phyloP scores from a whole-genome alignment of 2,797 vertebrate species.

The Helicolenus hilgendorfi region DNA sequence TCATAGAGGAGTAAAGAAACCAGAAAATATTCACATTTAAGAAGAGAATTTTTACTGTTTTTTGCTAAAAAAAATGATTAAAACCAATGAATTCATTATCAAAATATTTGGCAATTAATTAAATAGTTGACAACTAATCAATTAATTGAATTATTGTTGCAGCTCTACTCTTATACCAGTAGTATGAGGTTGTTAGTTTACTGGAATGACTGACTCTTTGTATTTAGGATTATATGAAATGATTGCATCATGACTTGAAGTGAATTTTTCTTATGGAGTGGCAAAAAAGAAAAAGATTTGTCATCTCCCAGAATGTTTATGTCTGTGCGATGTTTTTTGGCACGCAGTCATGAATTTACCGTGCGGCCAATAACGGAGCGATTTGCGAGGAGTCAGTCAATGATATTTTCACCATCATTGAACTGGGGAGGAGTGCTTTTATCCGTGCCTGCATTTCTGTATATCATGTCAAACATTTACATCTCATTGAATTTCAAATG shows the following conservation, averaged over 20 bases:
- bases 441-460: slow-evolving; percentile 87
- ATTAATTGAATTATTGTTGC: fast-evolving
- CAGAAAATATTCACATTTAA: no score
- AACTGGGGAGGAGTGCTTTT: slow-evolving; percentile 87
- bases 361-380: slow-evolving; percentile 69
- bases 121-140: no score
- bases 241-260: neutral
- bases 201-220: neutral
- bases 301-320: slow-evolving; percentile 55
- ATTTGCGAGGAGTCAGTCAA: slow-evolving; percentile 84
- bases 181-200: neutral
- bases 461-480: slow-evolving; percentile 92
- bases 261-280: slow-evolving; percentile 9
- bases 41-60: no score
- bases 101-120: no score
- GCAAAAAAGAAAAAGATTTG: slow-evolving; percentile 58
- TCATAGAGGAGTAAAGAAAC: no score
- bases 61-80: no score
- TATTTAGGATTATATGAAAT: neutral
- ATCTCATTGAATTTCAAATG: slow-evolving; percentile 94
- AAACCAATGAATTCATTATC: no score
- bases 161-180: neutral
- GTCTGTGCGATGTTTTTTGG: slow-evolving; percentile 52
- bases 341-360: slow-evolving; percentile 68
- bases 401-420: slow-evolving; percentile 90